phyloP scores from a whole-genome alignment of 2,888 invertebrate species.

The Ophioninae sp. region DNA sequence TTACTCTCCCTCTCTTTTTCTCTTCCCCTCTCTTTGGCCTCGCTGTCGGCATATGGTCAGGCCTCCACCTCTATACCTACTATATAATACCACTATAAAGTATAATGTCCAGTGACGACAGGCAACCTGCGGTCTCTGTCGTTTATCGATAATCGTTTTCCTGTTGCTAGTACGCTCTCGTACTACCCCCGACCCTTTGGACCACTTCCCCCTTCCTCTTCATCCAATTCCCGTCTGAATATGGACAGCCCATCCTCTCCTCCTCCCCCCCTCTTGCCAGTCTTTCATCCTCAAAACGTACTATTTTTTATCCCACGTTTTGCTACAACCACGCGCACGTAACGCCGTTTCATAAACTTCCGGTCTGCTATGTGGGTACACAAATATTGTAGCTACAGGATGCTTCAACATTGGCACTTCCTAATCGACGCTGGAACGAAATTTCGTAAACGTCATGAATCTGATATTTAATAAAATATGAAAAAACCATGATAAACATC shows the following conservation, averaged over 20 bases:
- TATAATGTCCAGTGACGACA: constrained; percentile 68
- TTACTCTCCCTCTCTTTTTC: constrained; percentile 17
- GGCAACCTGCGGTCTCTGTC: constrained; percentile 76
- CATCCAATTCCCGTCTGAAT: constrained; percentile 2
- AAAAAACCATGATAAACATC: no score
- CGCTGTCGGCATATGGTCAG: constrained; percentile 61
- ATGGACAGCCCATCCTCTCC: not conserved
- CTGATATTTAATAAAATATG: not conserved
- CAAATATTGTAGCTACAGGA: constrained; percentile 9
- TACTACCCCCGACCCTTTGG: constrained; percentile 47
- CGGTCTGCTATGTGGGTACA: constrained; percentile 22
- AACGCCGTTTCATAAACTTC: constrained; percentile 50
- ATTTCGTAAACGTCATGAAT: not conserved
- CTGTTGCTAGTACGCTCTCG: constrained; percentile 57
- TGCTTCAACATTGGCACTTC: not conserved
- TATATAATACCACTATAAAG: constrained; percentile 34
- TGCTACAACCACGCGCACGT: constrained; percentile 23
- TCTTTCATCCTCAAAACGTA: constrained; percentile 12
- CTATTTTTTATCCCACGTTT: constrained; percentile 38
- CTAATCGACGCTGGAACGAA: not conserved
- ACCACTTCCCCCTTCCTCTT: constrained; percentile 45
- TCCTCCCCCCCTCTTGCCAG: constrained; percentile 49
- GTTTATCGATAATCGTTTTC: constrained; percentile 75
- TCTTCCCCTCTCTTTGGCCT: constrained; percentile 29
- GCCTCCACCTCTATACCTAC: constrained; percentile 40